Base-by-base conservation (phyloP, 37 sponge, comb jelly and placozoan species). In the Beroe ovata region DNA sequence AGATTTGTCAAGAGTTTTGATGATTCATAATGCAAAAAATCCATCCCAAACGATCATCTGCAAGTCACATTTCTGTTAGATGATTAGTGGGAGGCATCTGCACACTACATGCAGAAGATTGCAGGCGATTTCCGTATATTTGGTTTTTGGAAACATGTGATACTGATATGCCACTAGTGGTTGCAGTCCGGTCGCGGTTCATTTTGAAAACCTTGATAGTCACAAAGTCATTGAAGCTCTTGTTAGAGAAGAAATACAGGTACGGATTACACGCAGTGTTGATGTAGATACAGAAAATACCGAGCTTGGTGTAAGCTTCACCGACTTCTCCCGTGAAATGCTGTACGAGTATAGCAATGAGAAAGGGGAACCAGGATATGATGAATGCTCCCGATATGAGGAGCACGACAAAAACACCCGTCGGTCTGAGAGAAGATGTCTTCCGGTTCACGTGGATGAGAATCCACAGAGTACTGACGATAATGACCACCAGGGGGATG, bases 221-320 rank as follows among this genome's bases (percentile, higher is more conserved):
- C 32, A 66, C 69, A 30, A 66, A 66, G 6, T 66, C 69, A 34
- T 66, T 66, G 34, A 66, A 66, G 36, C 36, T 66, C 36, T 30
- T 29, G 35, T 37, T 66, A 4, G 69, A 29, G 8, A 66, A 1
- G 33, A 66, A 14, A 37, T 66, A 66, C 2, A 66, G 69, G 30
- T 29, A 66, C 36, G 69, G 69, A 30, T 66, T 66, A 37, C 69
- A 29, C 3, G 69, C 69, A 32, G 35, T 29, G 69, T 30, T 66
- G 32, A 32, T 66, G 69, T 33, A 66, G 36, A 66, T 33, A 1
- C 11, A 14, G 16, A 66, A 66, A 4, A 30, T 66, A 11, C 69
- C 69, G 3, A 66, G 30, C 34, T 66, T 66, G 69, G 18, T 47
- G 54, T 47, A 47, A 11, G 11, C 54, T 47, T 16, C 54, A 16